Conservation (phyloP, 2,797 vertebrate genomes). For the Gallinago nigripennis region DNA sequence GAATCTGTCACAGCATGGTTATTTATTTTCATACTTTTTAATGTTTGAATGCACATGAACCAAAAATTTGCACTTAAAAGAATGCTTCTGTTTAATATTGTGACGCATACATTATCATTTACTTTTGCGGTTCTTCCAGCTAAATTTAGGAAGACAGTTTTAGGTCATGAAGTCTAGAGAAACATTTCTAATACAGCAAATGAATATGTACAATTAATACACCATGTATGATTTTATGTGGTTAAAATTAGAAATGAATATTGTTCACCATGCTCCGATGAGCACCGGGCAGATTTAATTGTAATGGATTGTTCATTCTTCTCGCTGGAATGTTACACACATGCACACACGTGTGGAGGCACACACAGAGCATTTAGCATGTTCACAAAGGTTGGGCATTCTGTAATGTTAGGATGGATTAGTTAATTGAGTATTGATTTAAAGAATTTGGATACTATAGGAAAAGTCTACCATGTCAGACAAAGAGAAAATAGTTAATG, state of each 20-base stretch:
- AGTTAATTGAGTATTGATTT: background rate
- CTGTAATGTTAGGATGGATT: background rate
- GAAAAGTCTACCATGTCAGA: background rate
- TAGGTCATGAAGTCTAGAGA: slow-evolving; percentile 52
- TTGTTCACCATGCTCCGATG: background rate
- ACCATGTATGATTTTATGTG: background rate
- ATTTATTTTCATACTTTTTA: slow-evolving; percentile 1
- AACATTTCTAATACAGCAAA: background rate
- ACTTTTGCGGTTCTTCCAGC: slow-evolving; percentile 5
- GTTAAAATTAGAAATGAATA: background rate
- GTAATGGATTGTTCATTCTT: background rate
- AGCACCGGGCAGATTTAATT: background rate
- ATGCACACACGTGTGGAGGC: accelerated
- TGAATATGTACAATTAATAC: background rate
- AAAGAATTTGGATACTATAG: background rate
- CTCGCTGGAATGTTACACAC: background rate
- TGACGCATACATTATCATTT: background rate
- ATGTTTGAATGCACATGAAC: background rate
- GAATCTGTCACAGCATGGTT: background rate
- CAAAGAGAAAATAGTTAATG: background rate
- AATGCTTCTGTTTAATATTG: background rate
- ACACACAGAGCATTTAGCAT: background rate
- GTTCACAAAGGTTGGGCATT: background rate
- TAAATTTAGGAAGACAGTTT: slow-evolving; percentile 64
- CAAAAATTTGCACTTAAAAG: slow-evolving; percentile 58